Conservation (phyloP, 2,797 vertebrate species). For the Trachurus trachurus region DNA sequence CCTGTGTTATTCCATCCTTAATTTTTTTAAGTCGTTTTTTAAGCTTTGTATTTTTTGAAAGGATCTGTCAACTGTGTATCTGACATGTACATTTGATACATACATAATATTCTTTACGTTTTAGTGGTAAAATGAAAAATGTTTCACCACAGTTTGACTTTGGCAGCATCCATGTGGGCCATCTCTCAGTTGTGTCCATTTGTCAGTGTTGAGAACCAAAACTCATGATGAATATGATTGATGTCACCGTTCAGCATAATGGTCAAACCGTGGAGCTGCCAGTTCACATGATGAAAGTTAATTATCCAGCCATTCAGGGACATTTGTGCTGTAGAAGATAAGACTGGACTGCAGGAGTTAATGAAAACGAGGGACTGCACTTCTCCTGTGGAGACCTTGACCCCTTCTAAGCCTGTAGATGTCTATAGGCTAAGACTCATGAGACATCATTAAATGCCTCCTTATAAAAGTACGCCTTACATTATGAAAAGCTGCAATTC, state of each 20-base stretch:
- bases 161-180: neutral
- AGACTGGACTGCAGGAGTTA: slow-evolving; percentile 7
- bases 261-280: slow-evolving; percentile 37
- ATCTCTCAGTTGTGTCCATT: neutral
- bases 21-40: slow-evolving; percentile 2
- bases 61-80: neutral
- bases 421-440: neutral
- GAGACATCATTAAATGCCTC: neutral
- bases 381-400: neutral
- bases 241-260: slow-evolving; percentile 41
- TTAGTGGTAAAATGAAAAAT: neutral
- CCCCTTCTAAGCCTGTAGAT: neutral
- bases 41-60: slow-evolving; percentile 8
- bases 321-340: slow-evolving; percentile 11
- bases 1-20: slow-evolving; percentile 3
- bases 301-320: slow-evolving; percentile 20
- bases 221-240: slow-evolving; percentile 22
- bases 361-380: neutral
- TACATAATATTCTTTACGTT: neutral
- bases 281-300: slow-evolving; percentile 35
- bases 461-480: neutral
- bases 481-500: too few relatives aligned
- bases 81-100: neutral
- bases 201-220: slow-evolving; percentile 18
- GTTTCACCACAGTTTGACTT: neutral